Evolutionary conservation across 2,113 vertebrate species (phyloP).

Genomic region (Cyprinodon tularosa): DNA sequence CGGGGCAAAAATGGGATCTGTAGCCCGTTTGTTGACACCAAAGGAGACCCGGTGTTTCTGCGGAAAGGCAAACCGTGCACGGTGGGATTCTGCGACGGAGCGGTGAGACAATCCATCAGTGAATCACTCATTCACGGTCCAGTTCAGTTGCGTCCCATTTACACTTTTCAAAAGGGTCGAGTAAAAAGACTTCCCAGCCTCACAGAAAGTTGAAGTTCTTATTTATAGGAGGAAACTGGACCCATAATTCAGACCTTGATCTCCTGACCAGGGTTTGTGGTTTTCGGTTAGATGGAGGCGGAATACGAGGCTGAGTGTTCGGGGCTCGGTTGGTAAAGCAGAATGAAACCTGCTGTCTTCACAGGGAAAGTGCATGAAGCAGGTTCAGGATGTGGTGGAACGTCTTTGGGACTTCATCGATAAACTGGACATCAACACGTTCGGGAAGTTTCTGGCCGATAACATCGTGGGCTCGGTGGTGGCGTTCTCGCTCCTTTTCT

Average conservation of each 20-base stretch:
- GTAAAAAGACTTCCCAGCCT: too few species aligned
- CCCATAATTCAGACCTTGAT: too few species aligned
- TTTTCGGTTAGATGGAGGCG: too few species aligned
- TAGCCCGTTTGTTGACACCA: constrained; percentile 72
- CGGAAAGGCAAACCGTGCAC: constrained; percentile 97
- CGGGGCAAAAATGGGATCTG: constrained; percentile 79
- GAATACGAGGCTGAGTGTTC: background rate
- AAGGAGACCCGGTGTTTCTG: constrained; percentile 81
- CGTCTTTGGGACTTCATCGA: constrained; percentile 99
- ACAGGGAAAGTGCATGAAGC: constrained; percentile 97
- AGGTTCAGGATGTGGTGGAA: constrained; percentile 95
- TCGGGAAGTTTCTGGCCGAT: constrained; percentile 92
- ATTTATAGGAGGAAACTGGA: too few species aligned
- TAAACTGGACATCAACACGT: constrained; percentile 94
- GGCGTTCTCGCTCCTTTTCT: constrained; percentile 93
- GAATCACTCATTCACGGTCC: background rate
- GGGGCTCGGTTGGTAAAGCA: background rate
- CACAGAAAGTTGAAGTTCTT: too few species aligned
- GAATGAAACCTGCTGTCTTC: background rate
- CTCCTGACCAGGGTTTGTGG: too few species aligned
- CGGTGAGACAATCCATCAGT: constrained; percentile 76
- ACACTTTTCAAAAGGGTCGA: too few species aligned
- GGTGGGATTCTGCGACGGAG: constrained; percentile 92
- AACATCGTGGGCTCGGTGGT: constrained; percentile 97
- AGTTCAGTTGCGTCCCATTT: background rate